Evolutionary conservation across 2,113 vertebrate species (phyloP).

Genomic region (Serilophus lunatus): DNA sequence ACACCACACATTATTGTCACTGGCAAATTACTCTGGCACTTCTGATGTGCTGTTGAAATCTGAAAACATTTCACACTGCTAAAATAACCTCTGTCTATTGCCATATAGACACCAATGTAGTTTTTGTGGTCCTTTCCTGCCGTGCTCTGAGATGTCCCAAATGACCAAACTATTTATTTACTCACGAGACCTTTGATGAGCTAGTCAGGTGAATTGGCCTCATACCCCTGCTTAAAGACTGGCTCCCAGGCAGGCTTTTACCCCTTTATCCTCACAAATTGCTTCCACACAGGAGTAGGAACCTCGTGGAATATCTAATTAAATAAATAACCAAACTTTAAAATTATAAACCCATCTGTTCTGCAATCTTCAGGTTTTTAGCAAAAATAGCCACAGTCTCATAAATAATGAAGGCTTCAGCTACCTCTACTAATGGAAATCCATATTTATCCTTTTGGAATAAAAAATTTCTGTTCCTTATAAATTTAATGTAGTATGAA

Average conservation of each 20-base stretch:
- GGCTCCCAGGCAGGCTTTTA: not conserved
- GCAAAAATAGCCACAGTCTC: not conserved
- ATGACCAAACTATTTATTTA: not conserved
- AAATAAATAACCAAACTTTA: not conserved
- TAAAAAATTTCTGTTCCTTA: not conserved
- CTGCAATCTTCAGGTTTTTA: not conserved
- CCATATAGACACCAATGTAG: not conserved
- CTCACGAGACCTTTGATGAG: not conserved
- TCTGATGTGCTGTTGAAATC: not conserved
- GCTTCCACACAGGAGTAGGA: not conserved
- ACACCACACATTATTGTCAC: slow-evolving; percentile 11
- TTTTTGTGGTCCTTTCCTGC: slow-evolving; percentile 3
- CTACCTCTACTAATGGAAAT: not conserved
- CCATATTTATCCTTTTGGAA: not conserved
- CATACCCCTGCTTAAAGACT: not conserved
- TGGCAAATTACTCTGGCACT: slow-evolving; percentile 29
- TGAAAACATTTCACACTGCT: slow-evolving; percentile 15
- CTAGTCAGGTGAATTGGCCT: not conserved
- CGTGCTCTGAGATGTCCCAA: not conserved
- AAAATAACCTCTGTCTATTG: slow-evolving; percentile 12
- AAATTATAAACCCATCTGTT: not conserved
- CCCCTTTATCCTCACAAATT: not conserved
- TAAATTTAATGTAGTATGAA: not conserved
- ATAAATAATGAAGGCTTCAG: not conserved
- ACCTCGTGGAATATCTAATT: not conserved